Evolutionary conservation across 2,113 vertebrate species (phyloP).

Genomic region (Chionis minor): DNA sequence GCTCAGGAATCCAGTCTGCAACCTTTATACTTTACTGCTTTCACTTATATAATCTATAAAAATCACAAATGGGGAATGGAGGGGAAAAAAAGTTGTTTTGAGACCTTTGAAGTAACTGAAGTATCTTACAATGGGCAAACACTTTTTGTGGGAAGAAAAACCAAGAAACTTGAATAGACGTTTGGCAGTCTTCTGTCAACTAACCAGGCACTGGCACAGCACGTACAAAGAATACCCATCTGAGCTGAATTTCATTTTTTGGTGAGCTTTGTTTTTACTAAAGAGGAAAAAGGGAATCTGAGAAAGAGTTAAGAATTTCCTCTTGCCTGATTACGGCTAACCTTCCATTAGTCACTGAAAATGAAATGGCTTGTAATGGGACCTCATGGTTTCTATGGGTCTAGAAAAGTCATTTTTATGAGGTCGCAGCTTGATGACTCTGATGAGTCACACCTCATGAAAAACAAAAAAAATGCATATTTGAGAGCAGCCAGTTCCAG

Average conservation of each 20-base stretch:
- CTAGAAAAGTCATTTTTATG: conserved; percentile 39
- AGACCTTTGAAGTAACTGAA: neutral
- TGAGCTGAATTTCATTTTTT: conserved; percentile 17
- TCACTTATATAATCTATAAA: neutral
- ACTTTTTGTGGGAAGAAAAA: neutral
- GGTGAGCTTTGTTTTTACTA: neutral
- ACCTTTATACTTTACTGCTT: neutral
- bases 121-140: neutral
- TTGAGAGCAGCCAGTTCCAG: neutral
- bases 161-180: neutral
- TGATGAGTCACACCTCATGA: conserved; percentile 22
- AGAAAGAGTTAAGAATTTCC: conserved; percentile 59
- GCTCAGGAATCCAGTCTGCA: neutral
- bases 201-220: neutral
- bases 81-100: neutral
- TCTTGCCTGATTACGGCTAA: conserved; percentile 10
- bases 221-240: neutral
- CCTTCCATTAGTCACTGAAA: conserved; percentile 33
- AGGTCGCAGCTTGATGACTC: conserved; percentile 11
- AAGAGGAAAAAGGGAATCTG: neutral
- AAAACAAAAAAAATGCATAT: neutral
- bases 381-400: conserved; percentile 41
- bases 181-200: neutral
- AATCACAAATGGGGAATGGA: neutral
- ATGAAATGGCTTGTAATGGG: conserved; percentile 7